Base-by-base conservation (phyloP, 2,888 invertebrate species). In the Rhyacophila evoluta region DNA sequence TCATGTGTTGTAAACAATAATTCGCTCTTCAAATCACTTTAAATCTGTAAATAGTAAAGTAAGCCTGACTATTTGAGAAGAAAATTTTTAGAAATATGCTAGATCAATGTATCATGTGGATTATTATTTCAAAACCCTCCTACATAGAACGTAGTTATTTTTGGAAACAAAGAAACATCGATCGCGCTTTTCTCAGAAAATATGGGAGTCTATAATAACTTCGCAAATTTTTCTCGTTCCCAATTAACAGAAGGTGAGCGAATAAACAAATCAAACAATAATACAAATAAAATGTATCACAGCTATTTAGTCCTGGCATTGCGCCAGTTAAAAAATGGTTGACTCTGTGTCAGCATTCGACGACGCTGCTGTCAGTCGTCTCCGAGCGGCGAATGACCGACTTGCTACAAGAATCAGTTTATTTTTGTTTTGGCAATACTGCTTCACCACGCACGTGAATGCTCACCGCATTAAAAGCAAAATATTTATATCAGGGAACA, bases 371-470 rank as follows among this genome's bases (percentile, higher is more conserved):
- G 41, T 55, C 41, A 55, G 55, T 10, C 55, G 55, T 55, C 55
- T 55, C 10, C 19, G 25, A 6, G 74, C 74, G 74, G 75, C 55
- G 75, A 75, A 75, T 75, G 75, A 75, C 75, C 75, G 75, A 75
- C 75, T 75, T 75, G 69, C 69, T 38, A 70, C 39, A 70, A 37
- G 69, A 75, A 75, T 38, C 69, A 29, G 55, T 70, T 75, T 75
- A 75, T 75, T 75, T 75, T 75, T 75, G 75, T 75, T 75, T 75
- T 75, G 75, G 75, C 75, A 69, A 75, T 70, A 75, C 36, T 38
- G 69, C 69, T 75, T 29, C 29, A 28, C 28, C 25, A 74, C 33
- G 33, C 68, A 74, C 74, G 68, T 74, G 74, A 55, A 33, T 33
- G 6, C 29, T 2, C 6, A 33, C 29, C 29, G 29, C 29, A 33